These are phyloP conservation scores for Blastobasis lacticolella DNA, from an alignment of 2,888 invertebrate species.

Conservation along the genomic window DNA sequence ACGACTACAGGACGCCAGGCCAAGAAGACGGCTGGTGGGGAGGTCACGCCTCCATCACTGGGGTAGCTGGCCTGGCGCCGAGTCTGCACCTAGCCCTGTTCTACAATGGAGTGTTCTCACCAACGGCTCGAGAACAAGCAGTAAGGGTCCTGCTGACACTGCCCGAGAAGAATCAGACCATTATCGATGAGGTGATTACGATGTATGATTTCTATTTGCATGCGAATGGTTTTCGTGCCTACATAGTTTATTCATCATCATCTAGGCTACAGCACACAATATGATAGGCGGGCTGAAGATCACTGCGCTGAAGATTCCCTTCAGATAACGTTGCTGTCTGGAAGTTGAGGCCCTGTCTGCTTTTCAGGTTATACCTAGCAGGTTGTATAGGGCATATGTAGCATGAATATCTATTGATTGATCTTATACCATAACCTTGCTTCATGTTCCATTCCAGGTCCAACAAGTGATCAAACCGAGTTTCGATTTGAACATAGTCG, in stretches of 20 bases:
- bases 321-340: too few relatives aligned
- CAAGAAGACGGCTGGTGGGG: slow-evolving; percentile 85
- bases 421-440: too few relatives aligned
- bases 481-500: slow-evolving; percentile 83
- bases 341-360: too few relatives aligned
- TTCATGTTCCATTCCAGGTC: slow-evolving; percentile 46
- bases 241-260: too few relatives aligned
- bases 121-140: slow-evolving; percentile 78
- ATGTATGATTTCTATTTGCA: too few relatives aligned
- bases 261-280: neutral
- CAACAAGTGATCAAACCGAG: slow-evolving; percentile 82
- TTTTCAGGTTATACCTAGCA: too few relatives aligned
- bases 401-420: too few relatives aligned
- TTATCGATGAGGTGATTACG: slow-evolving; percentile 79
- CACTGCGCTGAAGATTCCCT: too few relatives aligned
- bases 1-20: slow-evolving; percentile 59
- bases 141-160: slow-evolving; percentile 80
- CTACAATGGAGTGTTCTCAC: slow-evolving; percentile 86
- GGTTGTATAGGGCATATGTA: too few relatives aligned
- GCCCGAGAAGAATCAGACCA: slow-evolving; percentile 81
- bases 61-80: slow-evolving; percentile 85
- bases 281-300: neutral
- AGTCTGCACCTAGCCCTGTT: slow-evolving; percentile 86
- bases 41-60: slow-evolving; percentile 90
- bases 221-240: too few relatives aligned